Base-by-base conservation (phyloP, 1,140 invertebrate species). In the Pseudomyrmex sp. region DNA sequence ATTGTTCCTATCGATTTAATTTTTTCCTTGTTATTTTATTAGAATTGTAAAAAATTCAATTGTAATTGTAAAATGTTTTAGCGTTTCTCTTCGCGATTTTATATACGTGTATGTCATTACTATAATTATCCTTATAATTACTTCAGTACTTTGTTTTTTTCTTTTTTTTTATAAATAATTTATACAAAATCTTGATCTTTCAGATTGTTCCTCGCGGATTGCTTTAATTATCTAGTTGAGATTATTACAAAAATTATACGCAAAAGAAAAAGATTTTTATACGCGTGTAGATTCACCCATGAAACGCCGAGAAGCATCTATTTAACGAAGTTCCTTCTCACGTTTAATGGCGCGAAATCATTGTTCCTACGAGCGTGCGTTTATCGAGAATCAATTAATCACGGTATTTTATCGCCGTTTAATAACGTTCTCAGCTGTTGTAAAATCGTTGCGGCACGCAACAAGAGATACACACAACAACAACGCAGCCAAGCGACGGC, bases 311-410 rank as follows among this genome's bases (percentile, higher is more conserved):
- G 50, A 52, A 52, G 50, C 18, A 23, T 10, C 52, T 50, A 80
- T 80, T 72, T 61, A 18, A 7, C 66, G n/a, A 80, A 80, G 54
- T 50, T 80, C 54, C 20, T 72, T 80, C 44, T 79, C 65, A 50
- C 23, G 2, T 75, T 5, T 35, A 62, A 56, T 2, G 2, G 26
- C 20, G 52, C 15, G 15, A 69, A 79, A 59, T 70, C 54, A 58
- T 70, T 59, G 10, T 72, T 80, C 12, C 44, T 48, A 48, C 66
- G 65, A 70, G 18, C 23, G n/a, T 15, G 8, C 12, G 20, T 48
- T 80, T 72, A 72, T 80, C 54, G 44, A 58, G 15, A 8, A 35
- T 72, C 66, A 72, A 80, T 80, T 80, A 80, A 80, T 80, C 44
- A 50, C 23, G 44, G 58, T 59, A 20, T 61, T 72, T 77, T 77